phyloP scores from a whole-genome alignment of 2,888 invertebrate genomes.

The Vanessa cardui region DNA sequence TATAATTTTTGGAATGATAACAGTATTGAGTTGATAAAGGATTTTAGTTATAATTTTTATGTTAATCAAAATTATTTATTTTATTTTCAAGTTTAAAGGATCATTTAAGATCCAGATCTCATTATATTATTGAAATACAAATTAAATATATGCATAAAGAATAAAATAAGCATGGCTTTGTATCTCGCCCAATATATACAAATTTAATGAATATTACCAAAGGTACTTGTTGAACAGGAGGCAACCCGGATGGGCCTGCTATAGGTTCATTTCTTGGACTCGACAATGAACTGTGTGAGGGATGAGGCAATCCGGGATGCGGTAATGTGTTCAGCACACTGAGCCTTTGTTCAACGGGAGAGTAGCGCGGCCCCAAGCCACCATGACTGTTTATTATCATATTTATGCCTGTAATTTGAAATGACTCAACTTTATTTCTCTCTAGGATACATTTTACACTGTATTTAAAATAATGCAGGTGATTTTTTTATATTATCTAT shows the following conservation, averaged over 20 bases:
- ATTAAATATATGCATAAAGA: not conserved
- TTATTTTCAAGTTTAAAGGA: no score
- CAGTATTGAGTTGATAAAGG: no score
- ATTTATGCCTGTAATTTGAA: conserved; percentile 76
- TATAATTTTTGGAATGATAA: no score
- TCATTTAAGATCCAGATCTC: no score
- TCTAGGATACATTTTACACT: no score
- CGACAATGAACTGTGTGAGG: conserved; percentile 74
- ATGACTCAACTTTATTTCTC: not conserved
- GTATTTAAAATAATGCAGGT: not conserved
- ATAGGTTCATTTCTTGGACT: conserved; percentile 88
- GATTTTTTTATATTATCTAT: not conserved
- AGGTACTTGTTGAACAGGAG: conserved; percentile 94
- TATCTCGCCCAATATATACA: not conserved
- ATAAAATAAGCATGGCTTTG: not conserved
- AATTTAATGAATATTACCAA: conserved; percentile 82
- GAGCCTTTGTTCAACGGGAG: conserved; percentile 72
- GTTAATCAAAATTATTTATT: no score
- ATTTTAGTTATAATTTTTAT: no score
- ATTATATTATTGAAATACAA: no score
- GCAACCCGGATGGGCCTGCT: conserved; percentile 92
- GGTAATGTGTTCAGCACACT: conserved; percentile 69
- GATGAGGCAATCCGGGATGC: conserved; percentile 69
- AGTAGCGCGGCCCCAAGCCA: conserved; percentile 63
- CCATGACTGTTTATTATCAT: conserved; percentile 82